Conservation (phyloP, 2,113 vertebrate genomes). For the Arvicanthis niloticus region DNA sequence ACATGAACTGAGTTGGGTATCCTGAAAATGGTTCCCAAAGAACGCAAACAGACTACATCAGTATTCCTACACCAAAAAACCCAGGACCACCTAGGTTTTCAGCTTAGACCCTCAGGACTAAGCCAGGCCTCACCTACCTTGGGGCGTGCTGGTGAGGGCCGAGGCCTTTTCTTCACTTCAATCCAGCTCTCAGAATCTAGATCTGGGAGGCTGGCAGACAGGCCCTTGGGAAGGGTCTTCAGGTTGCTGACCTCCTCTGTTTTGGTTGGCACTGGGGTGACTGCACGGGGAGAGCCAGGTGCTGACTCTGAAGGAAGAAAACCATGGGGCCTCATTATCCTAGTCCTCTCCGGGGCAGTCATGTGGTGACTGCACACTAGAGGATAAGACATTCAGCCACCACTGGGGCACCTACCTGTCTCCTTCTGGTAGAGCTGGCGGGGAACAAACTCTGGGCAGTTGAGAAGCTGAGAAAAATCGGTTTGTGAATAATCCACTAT, state of each 20-base stretch:
- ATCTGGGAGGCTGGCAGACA: slow-evolving; percentile 97
- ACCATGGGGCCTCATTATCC: slow-evolving; percentile 4
- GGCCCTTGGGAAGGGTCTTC: slow-evolving; percentile 97
- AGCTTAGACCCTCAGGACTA: neutral
- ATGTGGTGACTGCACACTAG: neutral
- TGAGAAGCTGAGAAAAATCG: slow-evolving; percentile 97
- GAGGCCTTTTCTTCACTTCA: slow-evolving; percentile 97
- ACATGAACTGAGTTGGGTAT: neutral
- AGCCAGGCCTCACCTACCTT: slow-evolving; percentile 87
- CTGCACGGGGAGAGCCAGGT: slow-evolving; percentile 90
- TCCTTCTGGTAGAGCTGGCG: slow-evolving; percentile 92
- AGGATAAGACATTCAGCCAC: neutral
- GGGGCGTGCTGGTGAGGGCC: slow-evolving; percentile 94
- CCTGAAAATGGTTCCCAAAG: neutral
- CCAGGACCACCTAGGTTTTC: neutral
- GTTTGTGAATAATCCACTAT: slow-evolving; percentile 93
- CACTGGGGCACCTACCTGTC: slow-evolving; percentile 85
- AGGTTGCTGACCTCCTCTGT: slow-evolving; percentile 94
- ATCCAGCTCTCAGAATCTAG: slow-evolving; percentile 99
- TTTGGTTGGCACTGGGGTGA: slow-evolving; percentile 89
- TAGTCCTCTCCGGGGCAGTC: neutral
- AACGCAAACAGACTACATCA: neutral
- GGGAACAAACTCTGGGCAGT: slow-evolving; percentile 98
- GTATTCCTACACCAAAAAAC: neutral
- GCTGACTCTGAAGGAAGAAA: slow-evolving; percentile 84